Evolutionary conservation across 2,888 invertebrate species (phyloP).

Genomic region (Athalia circularis): DNA sequence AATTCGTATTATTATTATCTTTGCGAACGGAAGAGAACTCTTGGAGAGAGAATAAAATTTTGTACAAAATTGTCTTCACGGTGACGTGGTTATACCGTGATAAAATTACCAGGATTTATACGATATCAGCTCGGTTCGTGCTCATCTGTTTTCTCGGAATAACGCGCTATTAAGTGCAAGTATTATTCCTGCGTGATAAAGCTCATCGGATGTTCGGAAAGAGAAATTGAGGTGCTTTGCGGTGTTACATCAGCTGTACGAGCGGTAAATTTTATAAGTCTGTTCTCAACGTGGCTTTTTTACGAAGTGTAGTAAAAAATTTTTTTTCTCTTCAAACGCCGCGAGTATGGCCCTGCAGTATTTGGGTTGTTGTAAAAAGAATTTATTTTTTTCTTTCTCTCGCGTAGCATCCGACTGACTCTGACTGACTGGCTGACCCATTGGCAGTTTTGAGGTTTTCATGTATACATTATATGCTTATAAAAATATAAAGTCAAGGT

Average conservation of each 20-base stretch:
- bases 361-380: too few relatives aligned
- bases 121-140: neutral
- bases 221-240: conserved; percentile 13
- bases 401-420: too few relatives aligned
- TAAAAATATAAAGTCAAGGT: neutral
- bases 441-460: too few relatives aligned
- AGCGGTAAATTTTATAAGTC: conserved; percentile 8
- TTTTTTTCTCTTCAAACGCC: neutral
- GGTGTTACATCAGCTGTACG: neutral
- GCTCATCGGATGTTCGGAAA: conserved; percentile 24
- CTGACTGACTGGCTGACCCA: too few relatives aligned
- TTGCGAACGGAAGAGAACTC: too few relatives aligned
- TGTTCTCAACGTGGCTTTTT: neutral
- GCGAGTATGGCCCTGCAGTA: neutral
- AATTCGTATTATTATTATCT: too few relatives aligned
- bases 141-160: neutral
- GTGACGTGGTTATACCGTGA: too few relatives aligned
- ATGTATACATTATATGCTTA: too few relatives aligned
- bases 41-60: too few relatives aligned
- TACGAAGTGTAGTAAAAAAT: neutral
- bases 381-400: too few relatives aligned
- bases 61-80: too few relatives aligned
- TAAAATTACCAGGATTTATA: too few relatives aligned
- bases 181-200: conserved; percentile 10
- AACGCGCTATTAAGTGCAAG: neutral